These are phyloP conservation scores for Danaus chrysippus DNA, from an alignment of 2,888 invertebrate genomes.

Conservation along the genomic window DNA sequence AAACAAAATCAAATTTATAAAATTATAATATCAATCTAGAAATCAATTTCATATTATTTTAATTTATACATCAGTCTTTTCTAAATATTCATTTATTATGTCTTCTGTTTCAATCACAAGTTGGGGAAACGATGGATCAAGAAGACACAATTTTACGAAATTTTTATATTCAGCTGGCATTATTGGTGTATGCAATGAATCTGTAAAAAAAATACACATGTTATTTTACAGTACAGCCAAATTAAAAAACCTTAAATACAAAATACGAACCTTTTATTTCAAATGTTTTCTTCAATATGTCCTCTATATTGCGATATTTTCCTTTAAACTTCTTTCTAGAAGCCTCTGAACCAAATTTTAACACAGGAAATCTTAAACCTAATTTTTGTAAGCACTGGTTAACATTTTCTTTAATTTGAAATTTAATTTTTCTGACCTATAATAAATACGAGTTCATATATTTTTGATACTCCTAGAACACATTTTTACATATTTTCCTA, in stretches of 20 bases:
- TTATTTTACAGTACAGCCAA: neutral
- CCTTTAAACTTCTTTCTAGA: constrained; percentile 29
- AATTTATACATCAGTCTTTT: constrained; percentile 7
- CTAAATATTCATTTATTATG: constrained; percentile 38
- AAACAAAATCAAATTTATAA: too few relatives aligned
- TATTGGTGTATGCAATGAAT: constrained; percentile 10
- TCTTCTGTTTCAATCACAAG: constrained; percentile 52
- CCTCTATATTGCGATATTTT: constrained; percentile 48
- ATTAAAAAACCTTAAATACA: constrained; percentile 1
- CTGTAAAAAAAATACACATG: constrained; percentile 31
- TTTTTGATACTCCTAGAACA: too few relatives aligned
- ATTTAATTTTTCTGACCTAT: constrained; percentile 62
- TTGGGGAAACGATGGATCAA: constrained; percentile 62
- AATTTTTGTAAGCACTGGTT: constrained; percentile 43
- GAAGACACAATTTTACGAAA: constrained; percentile 58
- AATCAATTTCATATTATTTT: too few relatives aligned
- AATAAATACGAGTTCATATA: neutral
- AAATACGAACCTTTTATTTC: constrained; percentile 42
- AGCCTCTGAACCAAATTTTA: constrained; percentile 38
- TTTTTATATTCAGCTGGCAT: constrained; percentile 44
- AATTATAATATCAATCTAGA: too few relatives aligned
- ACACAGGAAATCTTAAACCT: constrained; percentile 50
- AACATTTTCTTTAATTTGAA: constrained; percentile 50
- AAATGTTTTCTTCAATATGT: constrained; percentile 49
- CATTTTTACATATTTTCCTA: constrained; percentile 26